Base-by-base conservation (phyloP, 23 tunicate species). In the Aplidium turbinatum region DNA sequence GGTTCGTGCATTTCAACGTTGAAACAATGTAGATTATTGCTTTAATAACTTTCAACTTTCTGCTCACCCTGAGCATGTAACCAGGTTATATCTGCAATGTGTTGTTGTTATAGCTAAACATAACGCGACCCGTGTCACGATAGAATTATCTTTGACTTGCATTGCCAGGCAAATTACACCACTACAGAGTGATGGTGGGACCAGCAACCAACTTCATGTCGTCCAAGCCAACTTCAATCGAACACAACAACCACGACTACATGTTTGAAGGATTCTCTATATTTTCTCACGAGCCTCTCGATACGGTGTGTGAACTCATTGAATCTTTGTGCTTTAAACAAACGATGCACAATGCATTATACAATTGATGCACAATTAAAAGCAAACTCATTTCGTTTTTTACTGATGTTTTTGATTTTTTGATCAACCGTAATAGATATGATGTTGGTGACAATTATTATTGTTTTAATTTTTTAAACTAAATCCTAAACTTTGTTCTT, bases 191-290 rank as follows among this genome's bases (percentile, higher is more conserved):
- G 26, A 74, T 77, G 55, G 86, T 95, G 9, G 76, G 85, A 0
- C 99, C 99, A 18, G 80, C 84, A 13, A 79, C 69, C 9, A 95
- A 95, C 79, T 95, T 83, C 51, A 68, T 68, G 69, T 68, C 60
- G 18, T 56, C 81, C 9, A 13, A 47, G 1, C 96, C 92, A 1
- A 95, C 99, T 24, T 53, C 62, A 20, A 95, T 95, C 53, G 57
- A 68, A 18, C 68, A 65, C 45, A 73, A 78, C 45, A 92, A 85
- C 16, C 83, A 85, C 35, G 84, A 79, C 35, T 95, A 74, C 76
- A 54, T 63, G 58, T 95, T 95, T 33, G 96, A 83, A 48, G 99
- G 99, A 0, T 95, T 88, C 63, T 95, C 99, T 9, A 75, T 95
- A 35, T 78, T 95, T 35, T 88, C 99, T 4, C 79, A 88, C 38